These are phyloP conservation scores for Solenodon paradoxus DNA, from an alignment of 2,113 vertebrate genomes.

Conservation along the genomic window DNA sequence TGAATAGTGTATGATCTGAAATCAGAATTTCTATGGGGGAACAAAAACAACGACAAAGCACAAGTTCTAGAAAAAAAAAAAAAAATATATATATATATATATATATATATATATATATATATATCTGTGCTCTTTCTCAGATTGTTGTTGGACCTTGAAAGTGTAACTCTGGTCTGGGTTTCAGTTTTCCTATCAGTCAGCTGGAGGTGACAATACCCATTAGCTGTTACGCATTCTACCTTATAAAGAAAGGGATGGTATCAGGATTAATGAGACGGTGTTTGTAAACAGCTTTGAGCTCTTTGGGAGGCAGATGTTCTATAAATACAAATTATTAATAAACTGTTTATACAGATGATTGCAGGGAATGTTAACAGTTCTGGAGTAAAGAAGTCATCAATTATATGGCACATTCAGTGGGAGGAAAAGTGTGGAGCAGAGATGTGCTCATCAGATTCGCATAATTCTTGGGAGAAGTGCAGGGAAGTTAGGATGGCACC, in stretches of 20 bases:
- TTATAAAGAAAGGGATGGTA: conserved; percentile 42
- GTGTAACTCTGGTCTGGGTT: neutral
- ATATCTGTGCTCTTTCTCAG: conserved; percentile 20
- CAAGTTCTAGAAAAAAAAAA: neutral
- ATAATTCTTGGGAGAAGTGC: neutral
- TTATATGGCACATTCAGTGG: neutral
- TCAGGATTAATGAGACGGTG: conserved; percentile 72
- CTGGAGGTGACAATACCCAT: conserved; percentile 48
- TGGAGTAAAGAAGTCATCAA: conserved; percentile 38
- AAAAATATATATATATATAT: too few relatives aligned
- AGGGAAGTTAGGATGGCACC: neutral
- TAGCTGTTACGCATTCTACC: conserved; percentile 58
- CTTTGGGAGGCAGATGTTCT: conserved; percentile 73
- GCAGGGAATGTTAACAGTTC: conserved; percentile 30
- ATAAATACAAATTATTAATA: conserved; percentile 77
- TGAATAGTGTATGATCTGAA: neutral
- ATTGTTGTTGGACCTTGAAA: conserved; percentile 49
- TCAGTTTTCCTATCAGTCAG: conserved; percentile 35
- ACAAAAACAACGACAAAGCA: neutral
- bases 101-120: too few relatives aligned
- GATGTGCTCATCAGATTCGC: neutral
- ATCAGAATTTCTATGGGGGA: neutral
- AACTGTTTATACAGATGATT: conserved; percentile 71
- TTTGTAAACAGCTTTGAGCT: conserved; percentile 74
- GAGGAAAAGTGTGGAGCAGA: neutral